phyloP scores from a whole-genome alignment of 2,113 vertebrate genomes.

The Ceyx cyanopectus region DNA sequence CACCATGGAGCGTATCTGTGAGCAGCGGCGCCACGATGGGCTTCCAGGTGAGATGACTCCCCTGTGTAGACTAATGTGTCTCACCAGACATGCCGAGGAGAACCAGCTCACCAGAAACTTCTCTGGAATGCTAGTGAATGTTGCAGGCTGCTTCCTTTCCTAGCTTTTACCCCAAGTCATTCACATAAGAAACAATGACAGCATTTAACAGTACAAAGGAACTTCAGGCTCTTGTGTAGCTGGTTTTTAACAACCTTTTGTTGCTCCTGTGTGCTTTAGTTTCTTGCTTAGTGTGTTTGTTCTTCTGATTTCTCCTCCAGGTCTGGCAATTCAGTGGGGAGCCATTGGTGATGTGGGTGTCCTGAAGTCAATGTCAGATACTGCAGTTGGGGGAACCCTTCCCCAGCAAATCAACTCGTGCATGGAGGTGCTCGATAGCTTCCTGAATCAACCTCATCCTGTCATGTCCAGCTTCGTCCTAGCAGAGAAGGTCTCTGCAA shows the following conservation, averaged over 20 bases:
- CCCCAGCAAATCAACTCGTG: constrained; percentile 93
- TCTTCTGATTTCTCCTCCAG: constrained; percentile 49
- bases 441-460: constrained; percentile 85
- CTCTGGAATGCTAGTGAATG: not conserved
- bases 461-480: constrained; percentile 95
- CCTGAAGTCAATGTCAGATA: constrained; percentile 85
- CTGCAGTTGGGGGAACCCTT: constrained; percentile 87
- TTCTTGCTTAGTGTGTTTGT: not conserved
- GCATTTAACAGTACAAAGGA: not conserved
- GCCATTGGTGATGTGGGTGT: constrained; percentile 95
- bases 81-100: not conserved
- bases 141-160: not conserved
- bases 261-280: not conserved
- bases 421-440: constrained; percentile 90
- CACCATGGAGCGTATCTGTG: constrained; percentile 95
- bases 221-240: not conserved
- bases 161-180: not conserved
- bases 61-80: not conserved
- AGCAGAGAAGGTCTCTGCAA: constrained; percentile 81
- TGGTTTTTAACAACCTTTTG: not conserved
- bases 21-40: constrained; percentile 83
- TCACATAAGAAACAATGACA: not conserved
- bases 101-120: not conserved
- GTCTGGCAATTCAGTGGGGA: constrained; percentile 94
- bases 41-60: constrained; percentile 78